Conservation (phyloP, 2,888 invertebrate genomes). For the Julus scanicus region DNA sequence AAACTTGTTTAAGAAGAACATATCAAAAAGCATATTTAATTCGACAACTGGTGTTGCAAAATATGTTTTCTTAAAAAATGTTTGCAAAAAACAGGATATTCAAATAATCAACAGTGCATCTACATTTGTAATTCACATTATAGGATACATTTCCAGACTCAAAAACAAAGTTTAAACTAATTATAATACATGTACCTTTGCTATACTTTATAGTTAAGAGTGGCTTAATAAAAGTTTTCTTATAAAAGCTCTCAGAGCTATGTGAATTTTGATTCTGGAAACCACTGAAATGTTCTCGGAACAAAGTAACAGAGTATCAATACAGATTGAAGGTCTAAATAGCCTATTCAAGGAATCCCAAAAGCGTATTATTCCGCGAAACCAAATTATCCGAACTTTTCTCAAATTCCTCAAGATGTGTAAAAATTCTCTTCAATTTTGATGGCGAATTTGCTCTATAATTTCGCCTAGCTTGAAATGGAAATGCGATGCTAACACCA, state of each 20-base stretch:
- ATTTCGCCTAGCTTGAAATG: neutral
- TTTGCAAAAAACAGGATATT: no score
- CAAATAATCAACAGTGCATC: no score
- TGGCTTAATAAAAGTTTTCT: neutral
- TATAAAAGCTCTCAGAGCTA: neutral
- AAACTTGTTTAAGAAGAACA: neutral
- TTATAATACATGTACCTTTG: no score
- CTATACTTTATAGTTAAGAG: no score
- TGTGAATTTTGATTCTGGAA: neutral
- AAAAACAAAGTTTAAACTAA: no score
- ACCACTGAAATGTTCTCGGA: neutral
- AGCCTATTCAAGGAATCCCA: neutral
- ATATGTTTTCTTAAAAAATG: no score
- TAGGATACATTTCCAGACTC: no score
- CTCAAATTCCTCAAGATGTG: neutral
- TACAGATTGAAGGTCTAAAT: neutral
- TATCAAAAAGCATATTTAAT: neutral
- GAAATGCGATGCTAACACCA: neutral
- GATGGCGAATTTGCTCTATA: neutral
- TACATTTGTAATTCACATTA: no score
- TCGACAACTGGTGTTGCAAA: no score
- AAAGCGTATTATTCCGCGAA: neutral
- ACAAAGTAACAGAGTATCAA: neutral
- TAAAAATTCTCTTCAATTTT: neutral
- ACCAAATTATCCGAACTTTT: neutral